Base-by-base conservation (phyloP, 2,797 vertebrate species). In the Ispidina picta region DNA sequence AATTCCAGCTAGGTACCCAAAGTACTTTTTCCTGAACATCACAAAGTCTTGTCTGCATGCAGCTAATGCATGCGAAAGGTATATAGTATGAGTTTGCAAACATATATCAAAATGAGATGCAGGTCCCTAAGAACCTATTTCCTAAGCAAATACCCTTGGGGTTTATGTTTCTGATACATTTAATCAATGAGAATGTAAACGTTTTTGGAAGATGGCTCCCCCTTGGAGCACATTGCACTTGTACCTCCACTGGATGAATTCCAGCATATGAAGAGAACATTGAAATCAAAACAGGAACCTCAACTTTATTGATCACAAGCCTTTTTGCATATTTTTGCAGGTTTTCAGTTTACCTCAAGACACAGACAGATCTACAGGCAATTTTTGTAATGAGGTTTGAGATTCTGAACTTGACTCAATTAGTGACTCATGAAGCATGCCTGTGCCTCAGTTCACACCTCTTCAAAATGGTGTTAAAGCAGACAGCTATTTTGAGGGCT, bases 291-390 rank as follows among this genome's bases (percentile, higher is more conserved):
- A 23, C 21, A 56, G 64, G 37, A 87, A 70, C 64, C 59, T 88
- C 76, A 31, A 33, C 66, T 73, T 75, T 48, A 52, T 22, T 15
- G 58, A 55, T 83, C 66, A 63, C 63, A 72, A 91, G 35, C 10
- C 19, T 78, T 81, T 92, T 29, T 55, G 22, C 0, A 0, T 48
- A 44, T 41, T 72, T 79, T 62, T 83, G 12, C 43, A 80, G 44
- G 59, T 88, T 93, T 93, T 63, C 66, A 69, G 49, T 81, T 87
- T 37, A 93, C 55, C 51, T 92, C 72, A 66, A 90, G 86, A 69
- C 33, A 56, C 59, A 80, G 74, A 75, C 62, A 92, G 78, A 88
- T 44, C 72, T 68, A 84, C 46, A 28, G 72, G 55, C 75, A 68
- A 28, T 48, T 80, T 31, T 52, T 43, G 69, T 69, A 91, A 89